A percentile compares a stretch with the other conserved stretches of the same genome.
Conservation (phyloP, 2,797 vertebrate species). For the Sitta carolinensis region DNA sequence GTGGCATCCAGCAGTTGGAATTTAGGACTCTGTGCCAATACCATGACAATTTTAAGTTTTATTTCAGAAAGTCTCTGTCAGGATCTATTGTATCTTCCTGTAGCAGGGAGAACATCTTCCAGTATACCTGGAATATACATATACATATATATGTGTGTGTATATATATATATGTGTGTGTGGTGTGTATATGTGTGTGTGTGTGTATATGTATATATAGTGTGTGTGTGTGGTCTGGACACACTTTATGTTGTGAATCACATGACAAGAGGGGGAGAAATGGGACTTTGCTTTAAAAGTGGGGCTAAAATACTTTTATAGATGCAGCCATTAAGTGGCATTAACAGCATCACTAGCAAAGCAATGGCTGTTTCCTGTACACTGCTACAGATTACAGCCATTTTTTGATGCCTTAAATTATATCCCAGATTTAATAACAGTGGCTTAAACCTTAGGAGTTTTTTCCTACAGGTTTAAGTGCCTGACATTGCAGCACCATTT, state of each 20-base stretch:
- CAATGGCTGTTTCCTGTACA: not conserved
- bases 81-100: no score
- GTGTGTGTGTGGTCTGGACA: not conserved
- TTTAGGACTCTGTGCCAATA: not conserved
- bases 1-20: not conserved
- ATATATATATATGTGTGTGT: no score
- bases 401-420: not conserved
- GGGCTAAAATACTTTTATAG: fast-evolving
- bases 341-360: not conserved
- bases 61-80: not conserved
- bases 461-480: not conserved
- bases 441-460: not conserved
- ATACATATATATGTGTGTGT: no score
- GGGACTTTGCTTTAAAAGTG: not conserved
- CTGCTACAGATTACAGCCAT: not conserved
- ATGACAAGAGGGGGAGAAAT: not conserved
- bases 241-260: not conserved
- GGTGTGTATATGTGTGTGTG: no score
- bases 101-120: not conserved
- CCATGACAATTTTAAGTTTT: not conserved
- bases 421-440: not conserved
- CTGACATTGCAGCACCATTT: not conserved
- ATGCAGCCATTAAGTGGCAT: not conserved
- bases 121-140: not conserved
- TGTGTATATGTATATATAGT: no score